phyloP scores from a whole-genome alignment of 2,113 vertebrate genomes.

The Geococcyx californianus region DNA sequence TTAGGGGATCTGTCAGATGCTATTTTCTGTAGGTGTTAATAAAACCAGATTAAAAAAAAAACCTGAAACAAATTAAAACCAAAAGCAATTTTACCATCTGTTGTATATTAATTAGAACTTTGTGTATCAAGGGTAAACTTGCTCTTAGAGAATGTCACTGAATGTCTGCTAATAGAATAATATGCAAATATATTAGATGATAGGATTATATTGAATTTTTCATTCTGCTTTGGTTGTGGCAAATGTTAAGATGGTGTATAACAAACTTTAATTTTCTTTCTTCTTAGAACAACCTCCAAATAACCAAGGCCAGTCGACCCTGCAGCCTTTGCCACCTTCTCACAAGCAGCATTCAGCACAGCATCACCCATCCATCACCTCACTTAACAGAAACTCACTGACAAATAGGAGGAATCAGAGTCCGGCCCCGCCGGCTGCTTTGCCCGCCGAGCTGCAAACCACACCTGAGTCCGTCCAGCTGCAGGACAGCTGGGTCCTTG shows the following conservation, averaged over 20 bases:
- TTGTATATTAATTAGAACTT: conserved; percentile 83
- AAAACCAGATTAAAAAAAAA: conserved; percentile 77
- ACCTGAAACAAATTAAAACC: conserved; percentile 78
- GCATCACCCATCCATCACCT: conserved; percentile 90
- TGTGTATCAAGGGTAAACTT: conserved; percentile 80
- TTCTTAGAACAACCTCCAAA: conserved; percentile 88
- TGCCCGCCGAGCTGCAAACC: conserved; percentile 98
- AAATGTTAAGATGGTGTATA: conserved; percentile 42
- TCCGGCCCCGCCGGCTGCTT: conserved; percentile 92
- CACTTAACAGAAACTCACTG: conserved; percentile 94
- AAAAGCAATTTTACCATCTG: conserved; percentile 83
- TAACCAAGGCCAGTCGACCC: conserved; percentile 89
- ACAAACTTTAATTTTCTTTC: conserved; percentile 57
- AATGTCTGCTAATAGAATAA: conserved; percentile 77
- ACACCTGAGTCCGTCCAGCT: conserved; percentile 99
- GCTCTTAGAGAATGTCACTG: conserved; percentile 78
- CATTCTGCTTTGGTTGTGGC: conserved; percentile 28
- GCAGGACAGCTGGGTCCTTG: conserved; percentile 99
- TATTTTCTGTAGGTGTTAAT: conserved; percentile 83
- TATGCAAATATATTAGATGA: conserved; percentile 70
- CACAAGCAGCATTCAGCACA: conserved; percentile 89
- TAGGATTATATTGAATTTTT: conserved; percentile 54
- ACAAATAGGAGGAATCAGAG: conserved; percentile 96
- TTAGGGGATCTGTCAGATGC: conserved; percentile 78
- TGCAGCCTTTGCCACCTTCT: conserved; percentile 89